These are phyloP conservation scores for Lepetodrilus schrolli DNA, from an alignment of 2,888 invertebrate species.

Conservation along the genomic window DNA sequence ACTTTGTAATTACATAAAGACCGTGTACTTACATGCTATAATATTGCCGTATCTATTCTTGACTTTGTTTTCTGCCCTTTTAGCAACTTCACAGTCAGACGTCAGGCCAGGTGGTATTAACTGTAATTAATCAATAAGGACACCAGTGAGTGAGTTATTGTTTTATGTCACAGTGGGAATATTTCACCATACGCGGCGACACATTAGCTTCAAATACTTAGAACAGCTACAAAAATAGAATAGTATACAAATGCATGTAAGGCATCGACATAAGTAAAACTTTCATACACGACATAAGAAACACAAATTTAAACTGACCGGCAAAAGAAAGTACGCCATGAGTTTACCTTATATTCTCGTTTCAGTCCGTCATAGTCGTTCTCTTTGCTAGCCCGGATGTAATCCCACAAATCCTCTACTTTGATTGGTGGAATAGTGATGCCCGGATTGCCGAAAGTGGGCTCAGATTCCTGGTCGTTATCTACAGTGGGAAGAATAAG, in stretches of 20 bases:
- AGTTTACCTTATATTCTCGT: slow-evolving; percentile 68
- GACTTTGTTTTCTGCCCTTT: slow-evolving; percentile 70
- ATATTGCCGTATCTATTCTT: slow-evolving; percentile 75
- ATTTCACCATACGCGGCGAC: no score
- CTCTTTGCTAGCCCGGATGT: slow-evolving; percentile 62
- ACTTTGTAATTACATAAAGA: no score
- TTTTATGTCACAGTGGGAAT: no score
- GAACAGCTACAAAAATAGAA: background rate
- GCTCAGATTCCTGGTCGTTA: slow-evolving; percentile 54
- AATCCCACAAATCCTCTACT: slow-evolving; percentile 73
- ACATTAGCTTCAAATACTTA: no score
- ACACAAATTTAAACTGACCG: background rate
- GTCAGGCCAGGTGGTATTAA: slow-evolving; percentile 70
- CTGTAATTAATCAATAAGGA: no score
- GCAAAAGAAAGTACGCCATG: no score
- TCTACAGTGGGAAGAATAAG: slow-evolving; percentile 52
- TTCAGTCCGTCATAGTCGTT: slow-evolving; percentile 64
- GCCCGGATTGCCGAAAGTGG: slow-evolving; percentile 67
- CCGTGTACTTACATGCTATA: slow-evolving; percentile 70
- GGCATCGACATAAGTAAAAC: background rate
- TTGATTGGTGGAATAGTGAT: slow-evolving; percentile 59
- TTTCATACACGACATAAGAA: background rate
- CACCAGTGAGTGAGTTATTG: no score
- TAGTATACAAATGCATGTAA: background rate
- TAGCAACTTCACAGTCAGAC: slow-evolving; percentile 69